Conservation (phyloP, 2,113 vertebrate species). For the Lophius piscatorius region DNA sequence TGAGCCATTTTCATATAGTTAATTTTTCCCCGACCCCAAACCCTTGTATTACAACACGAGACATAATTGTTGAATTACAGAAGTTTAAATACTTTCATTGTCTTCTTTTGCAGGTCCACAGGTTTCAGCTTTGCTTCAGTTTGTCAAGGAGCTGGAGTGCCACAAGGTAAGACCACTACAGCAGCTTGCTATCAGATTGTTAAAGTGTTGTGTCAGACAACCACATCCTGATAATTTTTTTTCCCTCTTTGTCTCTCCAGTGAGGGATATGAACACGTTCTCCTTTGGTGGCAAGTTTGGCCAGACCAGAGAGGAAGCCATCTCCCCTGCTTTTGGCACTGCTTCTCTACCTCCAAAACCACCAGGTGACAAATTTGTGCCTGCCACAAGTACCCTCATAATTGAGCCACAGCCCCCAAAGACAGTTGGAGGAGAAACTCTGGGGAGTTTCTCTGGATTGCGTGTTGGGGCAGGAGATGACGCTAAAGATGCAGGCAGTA, state of each 20-base stretch:
- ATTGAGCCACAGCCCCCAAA: conserved; percentile 76
- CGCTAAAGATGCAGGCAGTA: conserved; percentile 66
- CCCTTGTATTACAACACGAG: no score
- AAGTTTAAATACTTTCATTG: conserved; percentile 1
- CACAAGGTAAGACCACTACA: conserved; percentile 70
- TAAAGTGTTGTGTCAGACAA: not conserved
- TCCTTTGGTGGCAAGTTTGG: conserved; percentile 81
- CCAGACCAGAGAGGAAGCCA: conserved; percentile 65
- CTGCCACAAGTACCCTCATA: conserved; percentile 63
- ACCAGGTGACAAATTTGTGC: conserved; percentile 55
- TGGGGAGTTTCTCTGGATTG: conserved; percentile 91
- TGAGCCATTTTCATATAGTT: no score
- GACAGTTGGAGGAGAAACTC: conserved; percentile 85
- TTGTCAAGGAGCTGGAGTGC: conserved; percentile 53
- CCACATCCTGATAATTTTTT: not conserved
- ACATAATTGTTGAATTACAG: no score
- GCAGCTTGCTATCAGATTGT: not conserved
- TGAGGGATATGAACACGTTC: conserved; percentile 80
- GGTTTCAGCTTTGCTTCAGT: conserved; percentile 72
- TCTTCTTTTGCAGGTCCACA: conserved; percentile 51
- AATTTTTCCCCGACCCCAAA: no score
- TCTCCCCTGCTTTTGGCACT: conserved; percentile 59
- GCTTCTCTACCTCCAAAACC: conserved; percentile 60
- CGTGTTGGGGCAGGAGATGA: conserved; percentile 89
- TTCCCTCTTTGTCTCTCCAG: conserved; percentile 49